Percentiles rank a stretch among this genome's conserved stretches.
phyloP scores from a whole-genome alignment of 2,888 invertebrate species.

The Andrena haemorrhoa region DNA sequence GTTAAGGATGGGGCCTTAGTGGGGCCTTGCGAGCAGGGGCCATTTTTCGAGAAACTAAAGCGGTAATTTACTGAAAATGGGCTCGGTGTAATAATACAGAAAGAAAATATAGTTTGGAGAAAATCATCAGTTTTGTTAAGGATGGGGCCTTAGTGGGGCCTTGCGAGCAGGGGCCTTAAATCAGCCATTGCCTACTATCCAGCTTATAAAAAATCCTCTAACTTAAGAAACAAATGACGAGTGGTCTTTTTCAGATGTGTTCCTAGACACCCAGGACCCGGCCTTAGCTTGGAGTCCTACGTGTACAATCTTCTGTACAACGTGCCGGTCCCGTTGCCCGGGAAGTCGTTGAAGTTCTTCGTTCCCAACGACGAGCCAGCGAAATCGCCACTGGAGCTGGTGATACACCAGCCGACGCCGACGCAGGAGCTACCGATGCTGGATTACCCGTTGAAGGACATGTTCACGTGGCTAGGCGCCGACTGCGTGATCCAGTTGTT shows the following conservation, averaged over 20 bases:
- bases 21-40: too few species aligned
- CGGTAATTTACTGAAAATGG: too few species aligned
- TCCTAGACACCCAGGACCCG: conserved; percentile 91
- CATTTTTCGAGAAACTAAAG: too few species aligned
- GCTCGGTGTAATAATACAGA: too few species aligned
- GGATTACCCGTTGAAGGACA: conserved; percentile 95
- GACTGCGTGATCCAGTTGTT: conserved; percentile 97
- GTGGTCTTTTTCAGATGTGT: conserved; percentile 87
- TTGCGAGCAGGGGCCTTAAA: too few species aligned
- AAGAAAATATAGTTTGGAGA: too few species aligned
- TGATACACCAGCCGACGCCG: conserved; percentile 91
- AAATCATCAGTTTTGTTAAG: too few species aligned
- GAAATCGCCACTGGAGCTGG: conserved; percentile 84
- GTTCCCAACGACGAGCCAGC: conserved; percentile 83
- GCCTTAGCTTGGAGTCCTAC: conserved; percentile 95
- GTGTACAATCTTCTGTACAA: conserved; percentile 98
- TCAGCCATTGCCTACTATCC: too few species aligned
- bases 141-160: too few species aligned
- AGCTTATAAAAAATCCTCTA: too few species aligned
- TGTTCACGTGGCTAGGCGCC: conserved; percentile 95
- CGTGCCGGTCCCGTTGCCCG: conserved; percentile 95
- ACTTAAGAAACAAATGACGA: neutral
- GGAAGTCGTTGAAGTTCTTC: conserved; percentile 90
- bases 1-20: too few species aligned
- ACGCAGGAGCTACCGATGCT: conserved; percentile 96